Evolutionary conservation across 2,888 invertebrate genomes (phyloP).

Genomic region (Acrocyrtus sp.): DNA sequence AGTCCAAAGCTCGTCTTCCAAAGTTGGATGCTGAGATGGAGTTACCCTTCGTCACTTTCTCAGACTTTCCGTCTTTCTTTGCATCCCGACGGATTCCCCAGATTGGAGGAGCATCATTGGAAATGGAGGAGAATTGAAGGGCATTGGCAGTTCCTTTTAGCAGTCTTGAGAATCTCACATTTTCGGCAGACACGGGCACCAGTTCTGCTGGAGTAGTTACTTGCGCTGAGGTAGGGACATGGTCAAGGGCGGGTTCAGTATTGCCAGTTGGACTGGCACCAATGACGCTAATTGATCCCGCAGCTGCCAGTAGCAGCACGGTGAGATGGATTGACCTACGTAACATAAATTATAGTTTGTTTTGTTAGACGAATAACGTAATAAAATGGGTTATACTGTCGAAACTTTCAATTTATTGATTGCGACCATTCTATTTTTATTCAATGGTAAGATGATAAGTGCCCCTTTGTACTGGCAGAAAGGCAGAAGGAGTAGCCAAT

Average conservation of each 20-base stretch:
- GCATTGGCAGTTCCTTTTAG: slow-evolving; percentile 59
- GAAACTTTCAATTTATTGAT: no score
- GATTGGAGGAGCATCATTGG: slow-evolving; percentile 57
- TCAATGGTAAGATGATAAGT: no score
- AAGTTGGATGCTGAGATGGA: slow-evolving; percentile 28
- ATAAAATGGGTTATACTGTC: no score
- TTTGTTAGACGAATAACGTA: no score
- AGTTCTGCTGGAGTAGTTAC: slow-evolving; percentile 39
- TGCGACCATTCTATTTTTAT: no score
- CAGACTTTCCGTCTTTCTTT: slow-evolving; percentile 39
- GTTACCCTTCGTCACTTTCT: slow-evolving; percentile 26
- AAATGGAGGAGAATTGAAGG: slow-evolving; percentile 62
- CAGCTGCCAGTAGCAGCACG: slow-evolving; percentile 35
- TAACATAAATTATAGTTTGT: slow-evolving; percentile 1
- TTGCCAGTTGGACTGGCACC: slow-evolving; percentile 29
- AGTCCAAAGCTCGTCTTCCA: slow-evolving; percentile 51
- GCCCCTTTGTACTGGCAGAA: no score
- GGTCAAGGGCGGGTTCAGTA: slow-evolving; percentile 26
- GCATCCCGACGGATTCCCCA: slow-evolving; percentile 41
- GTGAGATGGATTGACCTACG: slow-evolving; percentile 27
- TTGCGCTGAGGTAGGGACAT: not conserved
- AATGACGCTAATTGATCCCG: not conserved
- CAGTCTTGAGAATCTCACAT: slow-evolving; percentile 60
- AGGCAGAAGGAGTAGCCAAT: no score
- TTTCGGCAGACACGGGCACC: slow-evolving; percentile 30